Conservation (phyloP, 2,797 vertebrate genomes). For the Peromyscus eremicus region DNA sequence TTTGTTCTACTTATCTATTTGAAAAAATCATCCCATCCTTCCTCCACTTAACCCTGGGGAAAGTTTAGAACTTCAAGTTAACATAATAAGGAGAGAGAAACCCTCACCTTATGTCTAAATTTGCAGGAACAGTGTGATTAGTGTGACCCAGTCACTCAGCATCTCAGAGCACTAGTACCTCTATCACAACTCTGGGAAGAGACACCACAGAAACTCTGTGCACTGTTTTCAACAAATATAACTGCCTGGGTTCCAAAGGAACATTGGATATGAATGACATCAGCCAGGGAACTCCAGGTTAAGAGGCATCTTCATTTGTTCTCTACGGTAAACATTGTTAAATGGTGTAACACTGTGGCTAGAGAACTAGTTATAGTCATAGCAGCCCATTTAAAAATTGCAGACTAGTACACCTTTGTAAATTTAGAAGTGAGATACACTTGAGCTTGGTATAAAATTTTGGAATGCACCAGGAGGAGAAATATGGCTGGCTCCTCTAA, state of each 20-base stretch:
- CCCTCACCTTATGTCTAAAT: neutral
- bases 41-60: neutral
- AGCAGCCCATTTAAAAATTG: neutral
- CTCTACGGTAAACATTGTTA: neutral
- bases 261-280: neutral
- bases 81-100: neutral
- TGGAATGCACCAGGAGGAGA: neutral
- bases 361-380: neutral
- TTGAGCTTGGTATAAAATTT: neutral
- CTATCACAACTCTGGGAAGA: neutral
- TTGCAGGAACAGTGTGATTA: neutral
- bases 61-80: neutral
- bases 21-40: neutral
- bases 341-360: neutral
- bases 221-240: neutral
- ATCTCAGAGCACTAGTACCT: neutral
- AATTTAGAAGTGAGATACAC: neutral
- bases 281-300: neutral
- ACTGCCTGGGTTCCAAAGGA: neutral
- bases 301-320: neutral
- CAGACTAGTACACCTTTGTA: neutral
- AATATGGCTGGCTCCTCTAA: neutral
- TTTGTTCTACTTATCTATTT: conserved; percentile 34
- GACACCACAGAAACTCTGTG: neutral
- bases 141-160: neutral